These are phyloP conservation scores for Leptarthrus brevirostris DNA, from an alignment of 2,888 invertebrate genomes.

Conservation along the genomic window DNA sequence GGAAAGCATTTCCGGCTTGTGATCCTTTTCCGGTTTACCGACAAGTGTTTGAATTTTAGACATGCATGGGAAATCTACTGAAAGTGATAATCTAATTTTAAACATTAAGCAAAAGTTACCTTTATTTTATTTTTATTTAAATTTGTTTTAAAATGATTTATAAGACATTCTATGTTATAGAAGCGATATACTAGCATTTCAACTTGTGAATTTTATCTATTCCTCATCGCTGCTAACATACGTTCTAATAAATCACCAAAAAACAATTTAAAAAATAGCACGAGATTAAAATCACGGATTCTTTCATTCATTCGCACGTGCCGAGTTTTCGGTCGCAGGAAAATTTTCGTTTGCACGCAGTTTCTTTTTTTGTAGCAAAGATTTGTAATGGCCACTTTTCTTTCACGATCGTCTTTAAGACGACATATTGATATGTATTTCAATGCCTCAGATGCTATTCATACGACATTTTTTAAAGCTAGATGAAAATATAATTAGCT, in stretches of 20 bases:
- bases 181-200: no score
- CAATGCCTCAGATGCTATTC: no score
- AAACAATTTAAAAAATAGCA: constrained; percentile 19
- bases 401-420: background rate
- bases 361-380: background rate
- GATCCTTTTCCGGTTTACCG: constrained; percentile 16
- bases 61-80: constrained; percentile 16
- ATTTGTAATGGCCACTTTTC: background rate
- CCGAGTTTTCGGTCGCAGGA: constrained; percentile 6
- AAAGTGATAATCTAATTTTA: constrained; percentile 6
- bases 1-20: constrained; percentile 11
- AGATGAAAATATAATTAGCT: no score
- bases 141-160: background rate
- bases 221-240: constrained; percentile 3
- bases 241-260: background rate
- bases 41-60: background rate
- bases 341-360: background rate
- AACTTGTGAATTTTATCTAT: background rate
- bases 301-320: constrained; percentile 5
- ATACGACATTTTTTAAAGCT: no score
- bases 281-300: constrained; percentile 18
- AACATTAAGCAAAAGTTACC: background rate
- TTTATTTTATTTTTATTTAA: background rate
- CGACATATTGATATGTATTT: no score
- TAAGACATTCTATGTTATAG: background rate